phyloP scores from a whole-genome alignment of 2,888 invertebrate genomes.

The Hemithea aestivaria region DNA sequence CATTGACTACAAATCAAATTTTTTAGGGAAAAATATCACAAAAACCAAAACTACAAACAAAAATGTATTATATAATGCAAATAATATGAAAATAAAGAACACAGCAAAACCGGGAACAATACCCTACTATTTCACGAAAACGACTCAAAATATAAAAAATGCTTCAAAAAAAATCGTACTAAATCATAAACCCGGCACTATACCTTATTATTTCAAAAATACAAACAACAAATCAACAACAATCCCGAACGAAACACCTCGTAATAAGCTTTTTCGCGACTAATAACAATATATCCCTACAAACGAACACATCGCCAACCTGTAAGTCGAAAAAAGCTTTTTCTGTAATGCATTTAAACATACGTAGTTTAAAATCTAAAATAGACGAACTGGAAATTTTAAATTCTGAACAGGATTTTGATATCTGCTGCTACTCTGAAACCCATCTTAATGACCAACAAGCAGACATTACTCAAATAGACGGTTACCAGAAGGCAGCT shows the following conservation, averaged over 20 bases:
- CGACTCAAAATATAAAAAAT: neutral
- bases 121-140: conserved; percentile 1
- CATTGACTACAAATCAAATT: neutral
- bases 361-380: neutral
- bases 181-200: neutral
- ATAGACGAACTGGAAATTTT: too few species aligned
- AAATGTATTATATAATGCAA: neutral
- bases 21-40: neutral
- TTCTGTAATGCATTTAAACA: neutral
- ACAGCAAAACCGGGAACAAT: neutral
- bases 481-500: too few species aligned
- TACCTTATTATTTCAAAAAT: neutral
- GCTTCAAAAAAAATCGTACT: neutral
- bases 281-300: neutral
- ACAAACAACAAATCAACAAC: too few species aligned
- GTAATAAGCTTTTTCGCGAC: too few species aligned
- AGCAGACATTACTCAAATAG: too few species aligned
- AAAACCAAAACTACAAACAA: neutral
- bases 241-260: too few species aligned
- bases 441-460: too few species aligned
- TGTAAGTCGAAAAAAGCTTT: neutral
- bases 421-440: too few species aligned
- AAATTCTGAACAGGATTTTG: too few species aligned
- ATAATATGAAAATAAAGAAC: too few species aligned
- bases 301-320: neutral